A percentile compares a stretch with the other conserved stretches of the same genome.
Evolutionary conservation across 2,113 vertebrate species (phyloP).

Genomic region (Ia io): DNA sequence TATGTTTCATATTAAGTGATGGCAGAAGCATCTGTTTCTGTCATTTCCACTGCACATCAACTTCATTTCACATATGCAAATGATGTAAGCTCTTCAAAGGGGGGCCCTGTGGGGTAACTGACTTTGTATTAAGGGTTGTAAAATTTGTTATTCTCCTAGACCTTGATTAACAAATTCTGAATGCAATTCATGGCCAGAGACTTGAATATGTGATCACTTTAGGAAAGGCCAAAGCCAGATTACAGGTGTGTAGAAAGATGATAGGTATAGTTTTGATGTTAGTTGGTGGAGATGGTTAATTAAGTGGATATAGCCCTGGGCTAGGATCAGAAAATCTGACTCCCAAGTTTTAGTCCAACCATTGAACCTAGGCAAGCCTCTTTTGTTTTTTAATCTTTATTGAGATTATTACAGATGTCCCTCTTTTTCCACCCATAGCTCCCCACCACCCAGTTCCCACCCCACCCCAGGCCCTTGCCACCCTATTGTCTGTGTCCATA

Average conservation of each 20-base stretch:
- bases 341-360: background rate
- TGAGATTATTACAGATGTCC: too few species aligned
- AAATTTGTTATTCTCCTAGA: conserved; percentile 15
- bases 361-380: background rate
- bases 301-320: background rate
- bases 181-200: background rate
- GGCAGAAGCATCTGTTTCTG: conserved; percentile 67
- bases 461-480: too few species aligned
- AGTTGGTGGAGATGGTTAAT: background rate
- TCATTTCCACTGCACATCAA: conserved; percentile 30
- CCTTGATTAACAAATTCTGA: conserved; percentile 16
- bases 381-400: background rate
- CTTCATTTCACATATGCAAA: conserved; percentile 39
- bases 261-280: background rate
- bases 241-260: background rate
- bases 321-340: background rate
- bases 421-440: too few species aligned
- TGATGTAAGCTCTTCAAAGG: background rate
- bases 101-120: background rate
- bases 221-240: background rate
- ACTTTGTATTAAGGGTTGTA: conserved; percentile 34
- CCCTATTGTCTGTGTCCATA: too few species aligned
- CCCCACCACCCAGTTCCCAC: too few species aligned
- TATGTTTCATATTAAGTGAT: conserved; percentile 29
- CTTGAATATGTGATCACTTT: background rate